phyloP scores from a whole-genome alignment of 1,140 invertebrate species.

The Heliconius congener region DNA sequence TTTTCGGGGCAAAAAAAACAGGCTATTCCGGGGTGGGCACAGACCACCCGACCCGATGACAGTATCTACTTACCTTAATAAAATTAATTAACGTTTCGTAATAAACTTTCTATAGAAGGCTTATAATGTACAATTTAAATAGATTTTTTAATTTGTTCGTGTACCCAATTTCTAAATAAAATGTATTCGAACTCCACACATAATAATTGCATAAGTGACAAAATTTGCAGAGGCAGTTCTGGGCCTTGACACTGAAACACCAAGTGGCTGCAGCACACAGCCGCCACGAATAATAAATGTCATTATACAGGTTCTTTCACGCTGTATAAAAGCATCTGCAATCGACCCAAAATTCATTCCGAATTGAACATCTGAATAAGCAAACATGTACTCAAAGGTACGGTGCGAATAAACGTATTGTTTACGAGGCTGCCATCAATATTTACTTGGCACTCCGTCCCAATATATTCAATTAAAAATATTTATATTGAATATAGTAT shows the following conservation, averaged over 20 bases:
- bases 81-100: too few species aligned
- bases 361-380: slow-evolving; percentile 32
- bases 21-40: too few species aligned
- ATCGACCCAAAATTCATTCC: slow-evolving; percentile 39
- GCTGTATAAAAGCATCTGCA: slow-evolving; percentile 43
- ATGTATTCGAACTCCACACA: neutral
- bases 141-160: neutral
- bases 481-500: neutral
- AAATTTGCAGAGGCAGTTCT: slow-evolving; percentile 2
- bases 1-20: too few species aligned
- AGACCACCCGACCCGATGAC: too few species aligned
- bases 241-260: slow-evolving; percentile 41
- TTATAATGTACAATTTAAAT: too few species aligned
- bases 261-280: slow-evolving; percentile 31
- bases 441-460: neutral
- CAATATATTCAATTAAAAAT: slow-evolving; percentile 5
- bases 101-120: neutral
- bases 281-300: slow-evolving; percentile 33
- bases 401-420: slow-evolving; percentile 4
- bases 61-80: too few species aligned
- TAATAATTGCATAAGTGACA: neutral
- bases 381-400: slow-evolving; percentile 44
- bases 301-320: slow-evolving; percentile 33
- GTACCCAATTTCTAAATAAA: neutral
- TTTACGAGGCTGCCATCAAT: neutral